Conservation (phyloP, 2,113 vertebrate genomes). For the Tursiops truncatus region DNA sequence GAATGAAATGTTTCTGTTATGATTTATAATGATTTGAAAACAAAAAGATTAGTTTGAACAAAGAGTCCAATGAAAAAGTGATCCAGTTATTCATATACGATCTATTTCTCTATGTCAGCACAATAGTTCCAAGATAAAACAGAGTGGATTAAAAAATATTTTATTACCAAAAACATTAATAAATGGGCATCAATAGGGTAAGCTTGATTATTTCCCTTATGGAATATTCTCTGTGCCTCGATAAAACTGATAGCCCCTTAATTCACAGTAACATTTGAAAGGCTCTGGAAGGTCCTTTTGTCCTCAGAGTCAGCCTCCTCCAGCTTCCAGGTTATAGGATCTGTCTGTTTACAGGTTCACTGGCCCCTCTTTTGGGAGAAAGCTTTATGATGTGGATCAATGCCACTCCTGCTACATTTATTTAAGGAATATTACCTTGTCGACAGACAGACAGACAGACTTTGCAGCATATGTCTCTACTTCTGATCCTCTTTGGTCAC, state of each 20-base stretch:
- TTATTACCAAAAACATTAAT: not conserved
- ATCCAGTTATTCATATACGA: not conserved
- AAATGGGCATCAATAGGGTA: not conserved
- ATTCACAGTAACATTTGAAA: not conserved
- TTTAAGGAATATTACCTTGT: not conserved
- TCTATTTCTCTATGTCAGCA: not conserved
- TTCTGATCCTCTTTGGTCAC: not conserved
- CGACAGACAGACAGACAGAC: not conserved
- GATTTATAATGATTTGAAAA: slow-evolving; percentile 34
- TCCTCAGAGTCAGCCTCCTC: not conserved
- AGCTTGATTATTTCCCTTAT: not conserved
- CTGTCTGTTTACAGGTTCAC: not conserved
- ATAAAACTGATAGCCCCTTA: not conserved
- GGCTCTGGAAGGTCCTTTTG: not conserved
- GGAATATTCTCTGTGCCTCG: not conserved
- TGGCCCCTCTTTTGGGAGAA: not conserved
- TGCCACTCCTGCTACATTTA: not conserved
- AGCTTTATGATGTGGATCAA: not conserved
- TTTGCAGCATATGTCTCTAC: not conserved
- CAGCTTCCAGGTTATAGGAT: not conserved
- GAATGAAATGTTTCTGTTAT: not conserved
- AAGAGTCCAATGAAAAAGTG: not conserved
- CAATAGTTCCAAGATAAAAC: not conserved
- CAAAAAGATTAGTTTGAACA: not conserved
- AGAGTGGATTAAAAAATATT: not conserved